Conservation (phyloP, 1,140 invertebrate genomes). For the Dryas iulia region DNA sequence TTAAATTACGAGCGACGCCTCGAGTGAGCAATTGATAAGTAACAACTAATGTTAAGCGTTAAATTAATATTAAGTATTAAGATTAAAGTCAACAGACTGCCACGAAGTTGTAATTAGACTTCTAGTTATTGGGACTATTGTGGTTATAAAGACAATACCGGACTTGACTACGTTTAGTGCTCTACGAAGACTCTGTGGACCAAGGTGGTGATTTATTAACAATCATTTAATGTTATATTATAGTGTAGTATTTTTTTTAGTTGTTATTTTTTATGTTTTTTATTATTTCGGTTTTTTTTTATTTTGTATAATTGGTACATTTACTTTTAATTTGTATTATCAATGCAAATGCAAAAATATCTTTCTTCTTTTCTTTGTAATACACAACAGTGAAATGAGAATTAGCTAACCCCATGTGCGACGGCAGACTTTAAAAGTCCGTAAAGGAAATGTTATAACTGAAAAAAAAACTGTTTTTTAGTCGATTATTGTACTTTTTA, state of each 20-base stretch:
- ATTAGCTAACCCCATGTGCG: too few relatives aligned
- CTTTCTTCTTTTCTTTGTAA: too few relatives aligned
- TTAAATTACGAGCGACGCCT: slow-evolving; percentile 54
- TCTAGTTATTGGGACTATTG: slow-evolving; percentile 47
- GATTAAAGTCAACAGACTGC: slow-evolving; percentile 54
- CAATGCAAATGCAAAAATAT: too few relatives aligned
- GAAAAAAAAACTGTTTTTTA: neutral
- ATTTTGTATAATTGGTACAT: too few relatives aligned
- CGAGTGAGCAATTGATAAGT: slow-evolving; percentile 62
- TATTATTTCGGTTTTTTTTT: too few relatives aligned
- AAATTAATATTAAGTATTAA: slow-evolving; percentile 52
- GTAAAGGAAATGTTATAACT: neutral
- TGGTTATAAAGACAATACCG: slow-evolving; percentile 48
- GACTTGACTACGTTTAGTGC: slow-evolving; percentile 44
- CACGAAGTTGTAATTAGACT: slow-evolving; percentile 51
- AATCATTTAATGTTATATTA: slow-evolving; percentile 9
- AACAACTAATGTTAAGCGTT: slow-evolving; percentile 59
- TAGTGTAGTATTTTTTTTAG: slow-evolving; percentile 18
- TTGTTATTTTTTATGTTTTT: slow-evolving; percentile 22
- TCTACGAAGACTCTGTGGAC: slow-evolving; percentile 44
- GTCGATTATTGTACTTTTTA: neutral
- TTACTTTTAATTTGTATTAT: too few relatives aligned
- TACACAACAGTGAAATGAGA: too few relatives aligned
- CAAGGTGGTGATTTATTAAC: slow-evolving; percentile 48
- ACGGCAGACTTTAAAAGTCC: neutral